Evolutionary conservation across 1,140 invertebrate genomes (phyloP), one percentile per base, ranked within the genome.

Genomic region (Lethrus apterus): DNA sequence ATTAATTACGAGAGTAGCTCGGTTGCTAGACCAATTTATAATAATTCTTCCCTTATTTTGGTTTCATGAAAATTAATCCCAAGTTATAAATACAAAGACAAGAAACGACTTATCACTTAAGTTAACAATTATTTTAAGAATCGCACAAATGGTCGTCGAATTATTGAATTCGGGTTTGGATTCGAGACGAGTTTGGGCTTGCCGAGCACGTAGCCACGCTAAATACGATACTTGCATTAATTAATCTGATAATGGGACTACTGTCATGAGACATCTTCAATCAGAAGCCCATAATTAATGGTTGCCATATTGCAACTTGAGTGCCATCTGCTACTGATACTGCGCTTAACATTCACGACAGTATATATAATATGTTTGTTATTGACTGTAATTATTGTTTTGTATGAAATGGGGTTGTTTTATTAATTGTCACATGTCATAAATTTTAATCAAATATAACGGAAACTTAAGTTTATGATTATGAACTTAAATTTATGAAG

Each of bases 211-310:
- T 33, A 10, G 14, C 35, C 13, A 38, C 21, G 23, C 14, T 52
- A 52, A 52, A 52, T 46, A 52, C 50, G 50, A 52, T 52, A 52
- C 50, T 52, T 52, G 50, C 50, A 52, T 52, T 52, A 52, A 52
- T 52, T 52, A 52, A 48, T 48, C 50, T 49, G 50, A 52, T 52
- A 52, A 52, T 40, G 45, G 45, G 14, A 15, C 26, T 30, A 38
- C 41, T 50, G 50, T 52, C 50, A 49, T 8, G 46, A 49, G 50
- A 49, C 50, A 52, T 52, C 50, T 52, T 52, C 50, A 52, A 52
- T 52, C 50, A 52, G 46, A 42, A 42, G 21, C 33, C 11, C 21
- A 31, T 49, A 52, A 52, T 52, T 52, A 52, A 52, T 52, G 35
- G 50, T 33, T 48, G 42, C 34, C 46, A 32, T 49, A 52, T 48